Conservation (phyloP, 2,888 invertebrate genomes). For the Tineola bisselliella region DNA sequence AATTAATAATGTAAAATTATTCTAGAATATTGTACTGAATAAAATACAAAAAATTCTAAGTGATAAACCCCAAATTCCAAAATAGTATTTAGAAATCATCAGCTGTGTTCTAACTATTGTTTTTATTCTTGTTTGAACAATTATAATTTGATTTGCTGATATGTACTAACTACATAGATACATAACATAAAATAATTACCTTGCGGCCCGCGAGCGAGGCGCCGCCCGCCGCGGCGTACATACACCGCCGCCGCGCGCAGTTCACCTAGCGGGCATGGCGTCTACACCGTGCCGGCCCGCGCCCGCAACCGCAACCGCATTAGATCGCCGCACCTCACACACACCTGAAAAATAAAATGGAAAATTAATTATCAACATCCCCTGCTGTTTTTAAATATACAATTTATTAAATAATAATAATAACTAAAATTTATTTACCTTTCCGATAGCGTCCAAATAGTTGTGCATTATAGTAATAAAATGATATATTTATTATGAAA, state of each 20-base stretch:
- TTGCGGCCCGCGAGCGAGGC: conserved; percentile 87
- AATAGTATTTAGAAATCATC: no score
- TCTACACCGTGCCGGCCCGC: conserved; percentile 13
- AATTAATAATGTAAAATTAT: no score
- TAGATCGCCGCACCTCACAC: conserved; percentile 7
- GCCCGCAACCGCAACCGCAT: conserved; percentile 10
- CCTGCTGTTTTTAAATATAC: no score
- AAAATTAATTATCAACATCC: no score
- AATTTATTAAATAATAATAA: background rate
- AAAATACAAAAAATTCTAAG: no score
- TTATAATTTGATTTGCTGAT: no score
- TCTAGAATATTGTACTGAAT: no score
- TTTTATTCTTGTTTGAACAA: no score
- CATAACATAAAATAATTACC: conserved; percentile 38
- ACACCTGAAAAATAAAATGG: background rate
- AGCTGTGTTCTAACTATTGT: no score
- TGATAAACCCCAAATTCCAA: no score
- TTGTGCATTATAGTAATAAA: background rate
- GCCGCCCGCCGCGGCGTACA: conserved; percentile 92
- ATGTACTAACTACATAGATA: no score
- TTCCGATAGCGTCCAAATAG: background rate
- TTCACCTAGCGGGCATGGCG: conserved; percentile 25
- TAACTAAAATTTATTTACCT: background rate
- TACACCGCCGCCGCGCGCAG: conserved; percentile 61
- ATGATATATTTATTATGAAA: no score